phyloP scores from a whole-genome alignment of 1,140 invertebrate species.

The Micrasema longulum region DNA sequence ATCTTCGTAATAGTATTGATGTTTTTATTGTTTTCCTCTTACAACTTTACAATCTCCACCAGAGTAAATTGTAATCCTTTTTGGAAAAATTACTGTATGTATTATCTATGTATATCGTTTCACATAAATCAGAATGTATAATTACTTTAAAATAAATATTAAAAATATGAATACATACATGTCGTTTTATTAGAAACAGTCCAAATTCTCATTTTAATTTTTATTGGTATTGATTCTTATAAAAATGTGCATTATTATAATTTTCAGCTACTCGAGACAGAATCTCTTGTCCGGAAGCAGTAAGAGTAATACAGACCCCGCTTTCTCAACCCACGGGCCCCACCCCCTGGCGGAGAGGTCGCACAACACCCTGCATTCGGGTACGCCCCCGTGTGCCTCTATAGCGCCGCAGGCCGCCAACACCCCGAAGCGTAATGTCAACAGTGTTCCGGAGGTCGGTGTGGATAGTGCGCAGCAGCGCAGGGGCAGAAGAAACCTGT shows the following conservation, averaged over 20 bases:
- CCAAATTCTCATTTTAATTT: no score
- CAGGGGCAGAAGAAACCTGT: conserved; percentile 57
- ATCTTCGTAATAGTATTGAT: no score
- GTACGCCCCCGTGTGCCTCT: conserved; percentile 54
- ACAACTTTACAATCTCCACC: no score
- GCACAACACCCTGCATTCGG: conserved; percentile 64
- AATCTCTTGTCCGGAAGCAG: conserved; percentile 82
- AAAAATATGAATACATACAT: no score
- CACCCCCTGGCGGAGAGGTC: conserved; percentile 64
- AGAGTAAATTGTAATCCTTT: no score
- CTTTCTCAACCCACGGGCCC: conserved; percentile 58
- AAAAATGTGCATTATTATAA: conserved; percentile 1
- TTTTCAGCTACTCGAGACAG: conserved; percentile 84
- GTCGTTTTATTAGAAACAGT: no score
- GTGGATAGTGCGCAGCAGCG: conserved; percentile 47
- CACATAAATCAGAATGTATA: no score
- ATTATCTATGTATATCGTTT: no score
- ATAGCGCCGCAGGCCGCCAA: conserved; percentile 59
- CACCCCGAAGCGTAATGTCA: conserved; percentile 62
- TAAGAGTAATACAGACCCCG: conserved; percentile 73
- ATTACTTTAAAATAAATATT: no score
- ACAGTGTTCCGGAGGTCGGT: conserved; percentile 39
- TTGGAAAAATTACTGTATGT: no score
- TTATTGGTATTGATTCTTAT: no score
- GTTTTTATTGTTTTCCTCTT: no score